Evolutionary conservation across 2,113 vertebrate genomes (phyloP).

Genomic region (Embiotoca jacksoni): DNA sequence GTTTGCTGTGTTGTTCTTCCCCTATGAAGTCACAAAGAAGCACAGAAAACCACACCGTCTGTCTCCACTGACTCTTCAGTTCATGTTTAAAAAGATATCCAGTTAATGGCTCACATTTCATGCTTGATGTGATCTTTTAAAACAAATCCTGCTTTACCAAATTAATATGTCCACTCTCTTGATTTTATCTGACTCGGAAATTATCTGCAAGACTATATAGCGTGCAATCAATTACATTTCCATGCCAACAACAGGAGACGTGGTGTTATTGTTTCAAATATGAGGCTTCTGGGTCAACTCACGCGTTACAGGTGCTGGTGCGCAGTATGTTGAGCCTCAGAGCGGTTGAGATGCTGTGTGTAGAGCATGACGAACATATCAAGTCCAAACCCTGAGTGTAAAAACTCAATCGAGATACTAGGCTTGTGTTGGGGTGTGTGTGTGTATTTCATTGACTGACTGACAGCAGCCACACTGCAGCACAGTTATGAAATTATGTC

Average conservation of each 20-base stretch:
- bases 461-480: constrained; percentile 44
- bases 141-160: not conserved
- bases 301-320: constrained; percentile 54
- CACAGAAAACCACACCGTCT: constrained; percentile 6
- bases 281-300: constrained; percentile 20
- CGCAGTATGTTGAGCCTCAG: constrained; percentile 44
- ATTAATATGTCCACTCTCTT: not conserved
- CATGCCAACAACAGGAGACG: not conserved
- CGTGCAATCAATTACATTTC: constrained; percentile 14
- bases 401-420: constrained; percentile 62
- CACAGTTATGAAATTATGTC: constrained; percentile 47
- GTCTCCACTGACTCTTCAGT: constrained; percentile 8
- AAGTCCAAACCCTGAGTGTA: constrained; percentile 63
- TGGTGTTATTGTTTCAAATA: constrained; percentile 4
- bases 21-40: constrained; percentile 16
- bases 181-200: not conserved
- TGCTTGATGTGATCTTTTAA: not conserved
- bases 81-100: not conserved
- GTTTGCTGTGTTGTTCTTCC: constrained; percentile 5
- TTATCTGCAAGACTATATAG: not conserved
- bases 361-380: constrained; percentile 63
- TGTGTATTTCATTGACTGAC: constrained; percentile 12
- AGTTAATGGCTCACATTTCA: not conserved
- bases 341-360: constrained; percentile 50
- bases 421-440: not conserved